Base-by-base conservation (phyloP, 1,140 invertebrate genomes). In the Drosophila hydei region DNA sequence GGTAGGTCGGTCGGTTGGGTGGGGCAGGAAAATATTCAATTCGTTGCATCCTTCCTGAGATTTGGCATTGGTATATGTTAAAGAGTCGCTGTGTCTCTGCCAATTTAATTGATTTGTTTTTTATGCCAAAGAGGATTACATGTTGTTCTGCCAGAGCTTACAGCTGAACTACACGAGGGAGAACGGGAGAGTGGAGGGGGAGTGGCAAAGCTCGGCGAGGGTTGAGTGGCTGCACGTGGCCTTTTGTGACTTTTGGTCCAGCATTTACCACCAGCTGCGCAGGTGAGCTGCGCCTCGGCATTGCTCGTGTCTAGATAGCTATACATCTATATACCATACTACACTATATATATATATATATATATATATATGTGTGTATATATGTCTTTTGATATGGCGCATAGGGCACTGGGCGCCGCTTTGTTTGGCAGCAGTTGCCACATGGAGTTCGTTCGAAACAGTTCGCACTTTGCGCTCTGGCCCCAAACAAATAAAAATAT, bases 41-140 rank as follows among this genome's bases (percentile, higher is more conserved):
- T 90, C 87, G 88, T 90, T 63, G 87, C 87, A 90, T 90, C 88
- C 80, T 90, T 90, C 87, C 87, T 89, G 63, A 51, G 62, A 55
- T 56, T 63, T 45, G 25, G 38, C 11, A 38, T 16, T 27, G 14
- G 18, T 16, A 69, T 56, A 69, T 73, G 63, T 62, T 60, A 61
- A 69, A 51, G 47, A 68, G 69, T 50, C 36, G 62, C 64, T 63
- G 61, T 42, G n/a, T 40, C 38, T 42, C 68, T 59, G 61, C 55
- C 58, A 78, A 90, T 89, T 90, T 91, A 91, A 91, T 91, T 91
- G 89, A 91, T 91, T 91, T 91, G 89, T 91, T 91, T 91, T 91
- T 91, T 91, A 91, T 91, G 79, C 85, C 88, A 91, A 90, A 72
- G 67, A 78, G 88, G 89, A 91, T 91, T 90, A 79, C 73, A 75